Percentiles rank a stretch among this genome's conserved stretches.
Conservation (phyloP, 1,140 invertebrate genomes). For the Diorhabda carinulata region DNA sequence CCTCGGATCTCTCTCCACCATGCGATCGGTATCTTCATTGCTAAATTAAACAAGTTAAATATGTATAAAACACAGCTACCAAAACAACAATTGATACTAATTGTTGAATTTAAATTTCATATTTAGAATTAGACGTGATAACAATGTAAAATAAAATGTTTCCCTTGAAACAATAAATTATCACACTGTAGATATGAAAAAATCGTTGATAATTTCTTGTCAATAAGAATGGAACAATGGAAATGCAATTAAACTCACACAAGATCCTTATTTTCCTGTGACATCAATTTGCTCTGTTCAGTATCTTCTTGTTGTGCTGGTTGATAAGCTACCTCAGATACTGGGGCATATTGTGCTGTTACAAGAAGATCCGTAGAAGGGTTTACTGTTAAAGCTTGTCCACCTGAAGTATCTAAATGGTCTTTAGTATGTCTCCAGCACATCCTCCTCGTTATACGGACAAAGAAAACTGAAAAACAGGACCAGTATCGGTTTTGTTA, state of each 20-base stretch:
- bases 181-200: too few species aligned
- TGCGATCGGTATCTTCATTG: slow-evolving; percentile 64
- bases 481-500: too few species aligned
- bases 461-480: slow-evolving; percentile 34
- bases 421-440: slow-evolving; percentile 41
- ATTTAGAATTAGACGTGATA: too few species aligned
- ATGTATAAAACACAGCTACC: too few species aligned
- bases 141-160: too few species aligned
- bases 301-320: slow-evolving; percentile 58
- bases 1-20: slow-evolving; percentile 62
- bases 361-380: slow-evolving; percentile 69
- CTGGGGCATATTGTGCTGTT: slow-evolving; percentile 64
- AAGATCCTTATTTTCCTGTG: slow-evolving; percentile 58
- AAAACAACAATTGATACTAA: too few species aligned
- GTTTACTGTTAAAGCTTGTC: slow-evolving; percentile 51
- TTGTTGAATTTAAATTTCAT: too few species aligned
- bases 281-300: slow-evolving; percentile 65
- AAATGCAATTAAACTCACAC: slow-evolving; percentile 26
- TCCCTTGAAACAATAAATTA: too few species aligned
- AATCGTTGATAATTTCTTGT: too few species aligned
- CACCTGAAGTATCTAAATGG: slow-evolving; percentile 37
- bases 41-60: slow-evolving; percentile 43
- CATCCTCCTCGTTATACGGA: slow-evolving; percentile 38
- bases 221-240: neutral
- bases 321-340: slow-evolving; percentile 59